Evolutionary conservation across 2,113 vertebrate genomes (phyloP).

Genomic region (Stomatorhinus ivindoensis): DNA sequence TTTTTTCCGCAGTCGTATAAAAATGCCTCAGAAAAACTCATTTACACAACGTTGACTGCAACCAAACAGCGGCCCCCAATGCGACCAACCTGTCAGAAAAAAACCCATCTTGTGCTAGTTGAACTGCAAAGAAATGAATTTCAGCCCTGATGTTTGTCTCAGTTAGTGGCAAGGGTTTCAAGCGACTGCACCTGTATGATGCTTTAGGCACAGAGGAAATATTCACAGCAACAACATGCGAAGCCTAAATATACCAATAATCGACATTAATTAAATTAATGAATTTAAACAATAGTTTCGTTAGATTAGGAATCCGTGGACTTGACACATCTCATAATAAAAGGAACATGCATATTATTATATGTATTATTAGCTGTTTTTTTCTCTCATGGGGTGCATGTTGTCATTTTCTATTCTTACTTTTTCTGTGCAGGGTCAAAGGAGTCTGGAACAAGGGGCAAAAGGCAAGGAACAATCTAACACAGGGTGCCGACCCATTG

Average conservation of each 20-base stretch:
- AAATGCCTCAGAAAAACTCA: background rate
- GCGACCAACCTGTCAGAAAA: slow-evolving; percentile 9
- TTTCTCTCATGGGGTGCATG: too few species aligned
- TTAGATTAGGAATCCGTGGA: background rate
- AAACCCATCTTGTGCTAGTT: slow-evolving; percentile 16
- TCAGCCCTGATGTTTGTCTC: background rate
- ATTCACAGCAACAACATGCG: background rate
- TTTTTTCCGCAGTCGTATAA: background rate
- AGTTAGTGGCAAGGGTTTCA: slow-evolving; percentile 1
- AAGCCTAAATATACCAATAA: background rate
- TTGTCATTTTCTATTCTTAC: background rate
- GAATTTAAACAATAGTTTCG: background rate
- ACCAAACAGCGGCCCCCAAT: slow-evolving; percentile 5
- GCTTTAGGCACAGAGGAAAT: background rate
- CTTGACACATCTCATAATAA: background rate
- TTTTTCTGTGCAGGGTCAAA: background rate
- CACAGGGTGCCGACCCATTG: background rate
- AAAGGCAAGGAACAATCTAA: background rate
- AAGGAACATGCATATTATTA: background rate
- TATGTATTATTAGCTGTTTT: too few species aligned
- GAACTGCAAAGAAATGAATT: slow-evolving; percentile 18
- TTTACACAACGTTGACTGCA: slow-evolving; percentile 2
- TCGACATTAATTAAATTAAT: background rate
- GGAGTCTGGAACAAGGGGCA: background rate
- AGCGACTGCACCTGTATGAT: slow-evolving; percentile 6